Base-by-base conservation (phyloP, 2,888 invertebrate species). In the Beris chalybata region DNA sequence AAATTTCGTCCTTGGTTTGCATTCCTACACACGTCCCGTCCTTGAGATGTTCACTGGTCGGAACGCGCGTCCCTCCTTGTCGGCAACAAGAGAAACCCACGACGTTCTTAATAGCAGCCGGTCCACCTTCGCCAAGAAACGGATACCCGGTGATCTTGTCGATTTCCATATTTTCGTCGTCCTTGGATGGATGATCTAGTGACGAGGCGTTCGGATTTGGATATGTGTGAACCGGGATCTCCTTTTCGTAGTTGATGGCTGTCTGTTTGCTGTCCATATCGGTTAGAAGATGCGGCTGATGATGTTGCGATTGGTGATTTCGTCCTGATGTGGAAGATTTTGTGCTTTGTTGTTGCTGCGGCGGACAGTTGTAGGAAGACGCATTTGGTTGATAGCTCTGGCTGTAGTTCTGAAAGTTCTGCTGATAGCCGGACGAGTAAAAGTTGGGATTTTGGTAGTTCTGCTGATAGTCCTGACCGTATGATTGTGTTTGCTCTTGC, bases 41-140 rank as follows among this genome's bases (percentile, higher is more conserved):
- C 73, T 88, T 84, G 45, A 89, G 78, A 75, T 90, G 90, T 76
- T 90, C 90, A 2, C 86, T 85, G 5, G 89, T 88, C 29, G 90
- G 89, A 70, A 88, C 86, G 70, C 87, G 86, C 3, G 87, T 89
- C 4, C 90, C 88, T 30, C 89, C 90, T 77, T 89, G 86, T 44
- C 90, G 85, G 76, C 90, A 90, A 74, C 90, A 90, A 72, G 90
- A 87, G 68, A 88, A 88, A 7, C 90, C 90, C 54, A 85, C 80
- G 74, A 85, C 86, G 67, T 85, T 84, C 70, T 83, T 84, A 63
- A 89, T 83, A 58, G 83, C 81, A 29, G 83, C 85, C 30, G 90
- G 89, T 11, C 90, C 90, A 48, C 89, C 89, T 71, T 89, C 89
- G 12, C 90, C 89, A 69, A 85, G 81, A 76, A 85, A 90, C 70